Base-by-base conservation (phyloP, 2,113 vertebrate species). In the Chlamydotis undulata region DNA sequence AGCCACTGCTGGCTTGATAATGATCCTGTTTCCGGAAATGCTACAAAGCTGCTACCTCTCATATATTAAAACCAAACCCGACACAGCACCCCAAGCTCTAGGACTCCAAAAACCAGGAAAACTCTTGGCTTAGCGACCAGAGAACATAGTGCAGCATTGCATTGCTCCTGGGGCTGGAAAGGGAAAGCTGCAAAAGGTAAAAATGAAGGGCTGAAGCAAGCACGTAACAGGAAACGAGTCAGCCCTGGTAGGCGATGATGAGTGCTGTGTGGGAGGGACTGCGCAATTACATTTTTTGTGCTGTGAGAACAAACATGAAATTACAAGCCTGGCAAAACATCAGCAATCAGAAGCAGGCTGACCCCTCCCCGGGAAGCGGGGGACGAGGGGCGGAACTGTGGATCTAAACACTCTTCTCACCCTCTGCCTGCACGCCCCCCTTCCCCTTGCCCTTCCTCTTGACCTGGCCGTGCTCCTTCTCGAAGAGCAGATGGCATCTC, bases 221-320 rank as follows among this genome's bases (percentile, higher is more conserved):
- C 87, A 89, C 19, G 80, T 69, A 89, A 82, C 89, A 96, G 97
- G 97, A 98, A 97, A 89, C 61, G 59, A 97, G 87, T 73, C 95
- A 75, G 75, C 37, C 18, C 47, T 19, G 59, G 94, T 49, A 87
- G 91, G 83, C 64, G 14, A 82, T 75, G 83, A 63, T n/a, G 78
- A 93, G 82, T 25, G 56, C 35, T 8, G 65, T 83, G 86, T 83
- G 95, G 95, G 97, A 96, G 93, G 94, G 93, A 94, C 93, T 59
- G 50, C 3, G 19, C 89, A 67, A 93, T 88, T 86, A 56, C 87
- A 92, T 75, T 82, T 92, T 60, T 50, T 94, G 81, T 79, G 78
- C 85, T 67, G 75, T 63, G 92, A 96, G 94, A 89, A 91, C 5
- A 55, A 83, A 93, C 83, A 45, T 8, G 60, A 94, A 97, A 94